A percentile compares a stretch with the other conserved stretches of the same genome.
Conservation (phyloP, 2,888 invertebrate species). For the Apodemia mormo region DNA sequence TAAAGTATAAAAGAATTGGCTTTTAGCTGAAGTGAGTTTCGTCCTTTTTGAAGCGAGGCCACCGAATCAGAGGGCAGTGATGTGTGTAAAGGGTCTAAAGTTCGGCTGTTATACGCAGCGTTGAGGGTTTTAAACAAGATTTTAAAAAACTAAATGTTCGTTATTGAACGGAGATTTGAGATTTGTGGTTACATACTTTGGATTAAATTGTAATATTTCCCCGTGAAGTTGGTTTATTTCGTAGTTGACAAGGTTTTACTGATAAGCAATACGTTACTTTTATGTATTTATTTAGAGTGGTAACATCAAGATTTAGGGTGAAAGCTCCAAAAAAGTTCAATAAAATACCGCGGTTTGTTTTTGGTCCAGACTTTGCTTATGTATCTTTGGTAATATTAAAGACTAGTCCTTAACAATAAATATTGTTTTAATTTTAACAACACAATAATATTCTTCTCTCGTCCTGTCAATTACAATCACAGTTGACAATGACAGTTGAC, state of each 20-base stretch:
- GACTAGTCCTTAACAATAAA: too few species aligned
- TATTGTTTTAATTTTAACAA: too few species aligned
- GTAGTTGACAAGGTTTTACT: too few species aligned
- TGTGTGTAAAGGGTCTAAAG: slow-evolving; percentile 73
- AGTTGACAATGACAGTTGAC: too few species aligned
- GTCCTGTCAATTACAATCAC: too few species aligned
- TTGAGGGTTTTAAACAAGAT: slow-evolving; percentile 57
- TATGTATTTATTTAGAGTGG: too few species aligned
- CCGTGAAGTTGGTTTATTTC: background rate
- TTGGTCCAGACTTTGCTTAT: too few species aligned
- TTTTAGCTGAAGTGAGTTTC: slow-evolving; percentile 44
- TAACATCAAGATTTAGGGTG: background rate
- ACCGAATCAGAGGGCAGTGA: slow-evolving; percentile 70
- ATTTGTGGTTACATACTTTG: slow-evolving; percentile 22
- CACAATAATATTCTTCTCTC: too few species aligned
- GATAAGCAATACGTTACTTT: too few species aligned
- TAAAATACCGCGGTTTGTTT: too few species aligned
- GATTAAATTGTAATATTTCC: slow-evolving; percentile 7
- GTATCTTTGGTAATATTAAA: too few species aligned
- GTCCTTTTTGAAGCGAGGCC: slow-evolving; percentile 50
- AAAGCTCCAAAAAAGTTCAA: too few species aligned
- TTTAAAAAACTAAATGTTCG: slow-evolving; percentile 45
- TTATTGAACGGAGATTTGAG: slow-evolving; percentile 21
- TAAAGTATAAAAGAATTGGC: background rate
- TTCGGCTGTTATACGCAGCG: slow-evolving; percentile 49